Percentiles rank a stretch among this genome's conserved stretches.
phyloP scores from a whole-genome alignment of 2,113 vertebrate species.

The Eolophus roseicapilla region DNA sequence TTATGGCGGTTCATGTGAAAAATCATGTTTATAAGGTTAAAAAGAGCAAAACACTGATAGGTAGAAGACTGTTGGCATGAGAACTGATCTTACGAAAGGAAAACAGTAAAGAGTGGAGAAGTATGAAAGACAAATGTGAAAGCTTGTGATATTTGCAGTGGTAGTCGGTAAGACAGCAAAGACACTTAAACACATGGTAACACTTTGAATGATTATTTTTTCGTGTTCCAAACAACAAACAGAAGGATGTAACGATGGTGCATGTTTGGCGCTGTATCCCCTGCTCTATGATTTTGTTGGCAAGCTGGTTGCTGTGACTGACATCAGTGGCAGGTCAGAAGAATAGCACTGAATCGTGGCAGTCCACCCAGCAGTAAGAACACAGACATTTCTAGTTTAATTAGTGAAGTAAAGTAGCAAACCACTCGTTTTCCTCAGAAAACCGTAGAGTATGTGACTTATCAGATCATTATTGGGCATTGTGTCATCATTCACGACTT shows the following conservation, averaged over 20 bases:
- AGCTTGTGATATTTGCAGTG: background rate
- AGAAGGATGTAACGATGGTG: background rate
- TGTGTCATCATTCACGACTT: background rate
- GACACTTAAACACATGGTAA: background rate
- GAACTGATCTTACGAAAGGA: background rate
- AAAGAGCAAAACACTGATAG: background rate
- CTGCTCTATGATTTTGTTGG: conserved; percentile 29
- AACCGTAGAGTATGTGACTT: background rate
- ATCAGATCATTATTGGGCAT: background rate
- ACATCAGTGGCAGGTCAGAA: conserved; percentile 7
- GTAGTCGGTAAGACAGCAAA: background rate
- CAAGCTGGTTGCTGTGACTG: background rate
- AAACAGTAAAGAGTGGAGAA: background rate
- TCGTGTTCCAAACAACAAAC: background rate
- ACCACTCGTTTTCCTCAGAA: background rate
- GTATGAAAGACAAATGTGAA: background rate
- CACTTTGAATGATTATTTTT: background rate
- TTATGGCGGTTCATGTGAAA: background rate
- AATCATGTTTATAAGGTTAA: background rate
- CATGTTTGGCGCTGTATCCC: background rate
- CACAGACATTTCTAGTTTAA: background rate
- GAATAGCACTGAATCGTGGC: background rate
- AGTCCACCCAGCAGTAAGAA: background rate
- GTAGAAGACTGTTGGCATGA: background rate
- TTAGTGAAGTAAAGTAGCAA: conserved; percentile 13